Conservation (phyloP, 30 jellyfish, hydroid and myxozoan species). For the Hydra vulgaris region DNA sequence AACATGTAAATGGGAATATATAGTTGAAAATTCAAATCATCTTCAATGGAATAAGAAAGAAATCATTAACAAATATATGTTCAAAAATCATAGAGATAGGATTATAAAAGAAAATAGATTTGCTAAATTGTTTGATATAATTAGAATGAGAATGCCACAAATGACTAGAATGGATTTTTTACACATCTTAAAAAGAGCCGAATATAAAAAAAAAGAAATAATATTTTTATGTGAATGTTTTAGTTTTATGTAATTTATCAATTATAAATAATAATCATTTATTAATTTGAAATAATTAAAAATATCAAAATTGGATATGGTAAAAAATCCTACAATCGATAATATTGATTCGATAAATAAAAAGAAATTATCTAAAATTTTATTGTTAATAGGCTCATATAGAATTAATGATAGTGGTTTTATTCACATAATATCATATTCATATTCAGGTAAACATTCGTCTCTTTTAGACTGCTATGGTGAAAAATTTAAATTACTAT, state of each 20-base stretch:
- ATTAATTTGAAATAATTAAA: too few relatives aligned
- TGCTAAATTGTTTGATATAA: neutral
- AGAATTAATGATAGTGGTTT: neutral
- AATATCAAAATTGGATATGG: neutral
- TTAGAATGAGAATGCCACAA: neutral
- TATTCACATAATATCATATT: neutral
- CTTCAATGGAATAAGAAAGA: neutral
- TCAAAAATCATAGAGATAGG: neutral
- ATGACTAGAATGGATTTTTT: neutral
- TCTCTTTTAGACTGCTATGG: neutral
- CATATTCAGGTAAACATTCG: neutral
- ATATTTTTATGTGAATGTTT: neutral
- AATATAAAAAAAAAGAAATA: neutral
- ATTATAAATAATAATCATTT: neutral
- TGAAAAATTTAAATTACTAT: neutral
- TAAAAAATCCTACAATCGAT: neutral
- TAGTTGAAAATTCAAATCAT: neutral
- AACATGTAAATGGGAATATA: neutral
- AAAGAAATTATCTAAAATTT: too few relatives aligned
- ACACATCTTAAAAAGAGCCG: neutral
- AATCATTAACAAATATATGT: neutral
- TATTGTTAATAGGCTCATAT: neutral
- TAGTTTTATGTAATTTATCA: too few relatives aligned
- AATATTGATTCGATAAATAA: too few relatives aligned
- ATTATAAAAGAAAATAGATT: neutral